Percentiles rank a stretch among this genome's conserved stretches.
Evolutionary conservation across 1,140 invertebrate genomes (phyloP).

Genomic region (Psix sp.): DNA sequence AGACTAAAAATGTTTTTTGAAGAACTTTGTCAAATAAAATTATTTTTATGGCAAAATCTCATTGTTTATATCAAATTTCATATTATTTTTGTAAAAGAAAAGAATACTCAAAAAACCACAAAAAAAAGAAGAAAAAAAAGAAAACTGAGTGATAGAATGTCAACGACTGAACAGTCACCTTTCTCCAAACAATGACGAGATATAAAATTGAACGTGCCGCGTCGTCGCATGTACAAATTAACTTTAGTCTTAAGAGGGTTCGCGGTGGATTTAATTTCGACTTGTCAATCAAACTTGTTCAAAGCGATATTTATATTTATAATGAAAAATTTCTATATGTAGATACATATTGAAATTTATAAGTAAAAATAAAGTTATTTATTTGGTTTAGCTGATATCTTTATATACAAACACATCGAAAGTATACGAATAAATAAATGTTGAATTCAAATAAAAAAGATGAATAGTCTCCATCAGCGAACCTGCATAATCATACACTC

Average conservation of each 20-base stretch:
- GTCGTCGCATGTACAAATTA: constrained; percentile 33
- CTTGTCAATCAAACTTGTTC: background rate
- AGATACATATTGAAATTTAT: background rate
- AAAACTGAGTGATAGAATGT: constrained; percentile 5
- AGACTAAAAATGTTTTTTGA: background rate
- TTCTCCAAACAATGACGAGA: too few species aligned
- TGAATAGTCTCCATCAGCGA: constrained; percentile 6
- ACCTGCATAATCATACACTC: constrained; percentile 26
- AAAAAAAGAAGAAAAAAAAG: constrained; percentile 1
- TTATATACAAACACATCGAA: background rate
- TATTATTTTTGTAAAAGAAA: constrained; percentile 10
- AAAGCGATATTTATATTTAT: background rate
- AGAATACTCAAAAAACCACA: constrained; percentile 3
- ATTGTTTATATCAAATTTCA: too few species aligned
- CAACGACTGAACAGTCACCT: constrained; percentile 24
- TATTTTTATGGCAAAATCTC: too few species aligned
- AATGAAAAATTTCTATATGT: background rate
- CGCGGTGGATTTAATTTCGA: constrained; percentile 14
- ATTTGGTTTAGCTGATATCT: too few species aligned
- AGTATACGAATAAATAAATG: background rate
- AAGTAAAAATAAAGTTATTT: too few species aligned
- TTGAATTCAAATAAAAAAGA: background rate
- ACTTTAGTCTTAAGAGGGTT: constrained; percentile 24
- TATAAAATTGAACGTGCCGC: background rate
- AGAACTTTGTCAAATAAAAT: background rate